Evolutionary conservation across 2,113 vertebrate species (phyloP), one percentile per base, ranked within the genome.

Genomic region (Oceanites oceanicus): DNA sequence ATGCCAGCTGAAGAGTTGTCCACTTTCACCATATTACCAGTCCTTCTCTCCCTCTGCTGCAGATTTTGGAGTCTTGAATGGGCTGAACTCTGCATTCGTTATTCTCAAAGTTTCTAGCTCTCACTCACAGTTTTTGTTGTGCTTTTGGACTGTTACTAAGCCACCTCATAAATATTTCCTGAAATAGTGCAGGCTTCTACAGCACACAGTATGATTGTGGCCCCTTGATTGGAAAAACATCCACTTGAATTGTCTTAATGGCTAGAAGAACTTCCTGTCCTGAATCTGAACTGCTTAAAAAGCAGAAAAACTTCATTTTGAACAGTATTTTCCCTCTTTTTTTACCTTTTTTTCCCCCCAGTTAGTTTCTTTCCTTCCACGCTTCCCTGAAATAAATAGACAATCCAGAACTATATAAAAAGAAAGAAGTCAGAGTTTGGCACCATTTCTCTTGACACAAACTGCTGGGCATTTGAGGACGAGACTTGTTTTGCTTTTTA

Each of bases 341-440:
- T n/a, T 25, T 1, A 6, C 5, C 9, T 5, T 20, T 12, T 21
- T 25, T 53, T 25, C 4, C 11, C 15, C 10, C 13, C 15, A 10
- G 6, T 36, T 70, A 19, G 7, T 68, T 75, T 55, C 4, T 70
- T 6, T 76, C 13, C 6, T 70, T 91, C 12, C 7, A 30, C 15
- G 13, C 8, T 74, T 79, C 20, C 8, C 25, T 84, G 32, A 75
- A 90, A 47, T 34, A 84, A 71, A 68, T 6, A 62, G 7, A 49
- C 9, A 53, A 76, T 14, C 3, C 32, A 79, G n/a, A 92, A 70
- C 18, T n/a, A 13, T 22, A 53, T 15, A 11, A 71, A 47, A 81
- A 65, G 17, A 77, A 14, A 34, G 74, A 58, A 79, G 5, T 67
- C 23, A 52, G 49, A 59, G 12, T 53, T 79, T 50, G 21, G 13